Conservation (phyloP, 2,888 invertebrate species). For the Imbricaverruca yamaguchii region DNA sequence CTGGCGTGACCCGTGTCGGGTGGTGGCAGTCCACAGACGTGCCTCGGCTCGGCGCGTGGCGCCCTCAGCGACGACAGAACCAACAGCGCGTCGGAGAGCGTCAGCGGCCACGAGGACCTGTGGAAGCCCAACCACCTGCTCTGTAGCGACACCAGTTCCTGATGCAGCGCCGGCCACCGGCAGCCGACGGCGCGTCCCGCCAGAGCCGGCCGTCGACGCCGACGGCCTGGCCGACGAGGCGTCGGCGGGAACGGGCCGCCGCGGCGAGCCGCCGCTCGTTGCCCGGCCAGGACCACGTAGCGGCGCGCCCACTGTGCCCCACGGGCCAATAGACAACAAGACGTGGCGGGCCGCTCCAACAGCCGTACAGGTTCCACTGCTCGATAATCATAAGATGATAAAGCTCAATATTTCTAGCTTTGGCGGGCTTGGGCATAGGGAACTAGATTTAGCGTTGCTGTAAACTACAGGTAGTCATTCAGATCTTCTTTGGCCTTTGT, state of each 20-base stretch:
- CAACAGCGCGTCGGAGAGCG: slow-evolving; percentile 14
- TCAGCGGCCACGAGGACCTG: slow-evolving; percentile 19
- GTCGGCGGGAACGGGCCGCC: neutral
- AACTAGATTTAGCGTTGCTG: neutral
- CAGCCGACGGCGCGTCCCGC: neutral
- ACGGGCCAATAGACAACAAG: too few species aligned
- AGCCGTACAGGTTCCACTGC: too few species aligned
- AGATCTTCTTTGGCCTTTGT: neutral
- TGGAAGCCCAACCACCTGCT: slow-evolving; percentile 18
- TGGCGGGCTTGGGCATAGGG: neutral
- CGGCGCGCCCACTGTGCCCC: too few species aligned
- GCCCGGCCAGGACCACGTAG: too few species aligned
- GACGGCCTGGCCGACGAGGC: neutral
- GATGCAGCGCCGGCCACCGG: neutral
- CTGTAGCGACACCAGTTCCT: neutral
- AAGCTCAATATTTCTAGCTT: slow-evolving; percentile 12
- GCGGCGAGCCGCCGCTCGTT: neutral
- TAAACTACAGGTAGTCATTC: neutral
- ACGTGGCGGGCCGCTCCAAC: too few species aligned
- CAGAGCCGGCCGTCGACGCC: neutral
- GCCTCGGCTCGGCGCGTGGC: neutral
- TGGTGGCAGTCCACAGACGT: neutral
- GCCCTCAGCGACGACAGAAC: neutral
- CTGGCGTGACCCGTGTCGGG: neutral
- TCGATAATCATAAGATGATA: too few species aligned